phyloP scores from a whole-genome alignment of 2,888 invertebrate genomes.

The Yponomeuta evonymella region DNA sequence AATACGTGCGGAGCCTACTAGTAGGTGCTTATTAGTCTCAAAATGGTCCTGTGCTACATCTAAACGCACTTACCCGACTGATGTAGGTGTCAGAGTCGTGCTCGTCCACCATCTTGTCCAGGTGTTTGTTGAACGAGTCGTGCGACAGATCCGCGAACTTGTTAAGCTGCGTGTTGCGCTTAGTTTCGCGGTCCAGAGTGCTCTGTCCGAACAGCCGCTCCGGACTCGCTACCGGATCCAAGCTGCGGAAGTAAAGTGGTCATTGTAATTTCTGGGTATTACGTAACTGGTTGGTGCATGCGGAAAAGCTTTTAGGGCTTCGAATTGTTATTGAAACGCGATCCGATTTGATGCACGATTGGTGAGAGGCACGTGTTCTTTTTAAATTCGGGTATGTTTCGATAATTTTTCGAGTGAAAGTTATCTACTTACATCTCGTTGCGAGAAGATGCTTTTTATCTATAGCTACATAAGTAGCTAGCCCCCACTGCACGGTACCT shows the following conservation, averaged over 20 bases:
- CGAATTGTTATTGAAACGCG: neutral
- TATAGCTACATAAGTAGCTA: too few species aligned
- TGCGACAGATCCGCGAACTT: slow-evolving; percentile 66
- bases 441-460: too few species aligned
- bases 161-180: slow-evolving; percentile 78
- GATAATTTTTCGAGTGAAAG: too few species aligned
- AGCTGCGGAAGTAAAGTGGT: slow-evolving; percentile 56
- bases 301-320: neutral
- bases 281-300: neutral
- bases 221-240: slow-evolving; percentile 82
- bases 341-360: neutral
- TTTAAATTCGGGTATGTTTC: too few species aligned
- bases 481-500: too few species aligned
- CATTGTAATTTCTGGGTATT: slow-evolving; percentile 23
- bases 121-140: slow-evolving; percentile 63
- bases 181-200: slow-evolving; percentile 77
- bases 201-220: slow-evolving; percentile 72
- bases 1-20: too few species aligned
- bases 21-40: too few species aligned
- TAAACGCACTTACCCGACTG: slow-evolving; percentile 45
- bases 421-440: too few species aligned
- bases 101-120: slow-evolving; percentile 64
- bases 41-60: neutral
- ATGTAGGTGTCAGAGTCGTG: slow-evolving; percentile 60
- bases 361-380: too few species aligned